Percentiles rank a stretch among this genome's conserved stretches.
phyloP scores from a whole-genome alignment of 2,888 invertebrate genomes.

The Formica aserva region DNA sequence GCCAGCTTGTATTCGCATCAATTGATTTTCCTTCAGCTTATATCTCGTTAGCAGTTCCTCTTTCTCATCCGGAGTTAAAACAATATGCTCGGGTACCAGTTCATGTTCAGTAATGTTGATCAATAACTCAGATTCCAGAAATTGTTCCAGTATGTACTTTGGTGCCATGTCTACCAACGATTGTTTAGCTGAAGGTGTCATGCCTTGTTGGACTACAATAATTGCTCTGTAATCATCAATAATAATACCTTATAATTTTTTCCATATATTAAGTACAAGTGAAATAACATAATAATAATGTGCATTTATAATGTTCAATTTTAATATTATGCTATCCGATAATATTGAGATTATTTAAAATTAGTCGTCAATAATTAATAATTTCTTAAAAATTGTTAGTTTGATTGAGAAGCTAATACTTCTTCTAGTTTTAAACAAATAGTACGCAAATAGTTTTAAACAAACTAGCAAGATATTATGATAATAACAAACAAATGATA shows the following conservation, averaged over 20 bases:
- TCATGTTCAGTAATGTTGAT: constrained; percentile 99
- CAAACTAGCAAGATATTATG: not conserved
- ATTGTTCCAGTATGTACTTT: constrained; percentile 99
- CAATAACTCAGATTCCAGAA: constrained; percentile 96
- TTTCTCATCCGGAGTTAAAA: constrained; percentile 99
- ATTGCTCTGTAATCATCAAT: constrained; percentile 91
- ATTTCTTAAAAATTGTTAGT: not conserved
- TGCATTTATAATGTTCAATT: not conserved
- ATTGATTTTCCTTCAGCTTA: constrained; percentile 99
- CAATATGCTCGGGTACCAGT: constrained; percentile 99
- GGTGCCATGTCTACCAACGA: constrained; percentile 99
- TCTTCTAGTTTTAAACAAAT: not conserved
- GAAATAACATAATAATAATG: not conserved
- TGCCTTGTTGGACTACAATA: constrained; percentile 98
- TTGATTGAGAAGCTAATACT: not conserved
- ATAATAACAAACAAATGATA: not conserved
- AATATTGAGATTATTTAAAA: not conserved
- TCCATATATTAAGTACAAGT: not conserved
- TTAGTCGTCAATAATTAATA: not conserved
- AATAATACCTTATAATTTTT: not conserved
- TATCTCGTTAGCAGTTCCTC: constrained; percentile 97
- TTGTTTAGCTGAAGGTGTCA: constrained; percentile 99
- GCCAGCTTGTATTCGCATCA: constrained; percentile 99
- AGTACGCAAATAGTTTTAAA: no score
- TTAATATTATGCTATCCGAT: not conserved